Conservation (phyloP, 35 echinoderm and acorn worm species). For the Apostichopus parvimensis region DNA sequence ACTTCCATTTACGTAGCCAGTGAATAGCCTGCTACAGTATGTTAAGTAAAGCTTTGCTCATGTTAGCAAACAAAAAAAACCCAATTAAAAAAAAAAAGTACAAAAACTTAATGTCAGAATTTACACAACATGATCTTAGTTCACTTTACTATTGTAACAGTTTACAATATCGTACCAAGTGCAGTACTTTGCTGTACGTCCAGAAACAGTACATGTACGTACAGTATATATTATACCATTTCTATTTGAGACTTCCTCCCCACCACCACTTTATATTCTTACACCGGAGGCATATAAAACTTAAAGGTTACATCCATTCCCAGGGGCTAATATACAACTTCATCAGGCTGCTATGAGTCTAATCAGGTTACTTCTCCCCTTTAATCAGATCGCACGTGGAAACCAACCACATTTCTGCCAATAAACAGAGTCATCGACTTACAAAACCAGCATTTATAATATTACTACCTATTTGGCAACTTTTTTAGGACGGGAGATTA, state of each 20-base stretch:
- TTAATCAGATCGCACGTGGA: slow-evolving; percentile 35
- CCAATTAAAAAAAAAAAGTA: too few relatives aligned
- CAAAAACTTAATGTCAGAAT: too few relatives aligned
- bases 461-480: neutral
- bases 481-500: neutral
- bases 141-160: too few relatives aligned
- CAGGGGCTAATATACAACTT: slow-evolving; percentile 38
- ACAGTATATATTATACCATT: too few relatives aligned
- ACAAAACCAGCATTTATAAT: neutral
- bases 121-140: too few relatives aligned
- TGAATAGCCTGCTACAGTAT: too few relatives aligned
- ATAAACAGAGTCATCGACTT: slow-evolving; percentile 30
- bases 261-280: neutral
- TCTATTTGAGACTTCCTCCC: neutral
- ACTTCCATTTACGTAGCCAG: too few relatives aligned
- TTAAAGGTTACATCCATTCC: slow-evolving; percentile 43
- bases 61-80: too few relatives aligned
- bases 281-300: neutral
- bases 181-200: too few relatives aligned
- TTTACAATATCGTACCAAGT: too few relatives aligned
- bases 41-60: too few relatives aligned
- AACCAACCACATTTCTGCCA: slow-evolving; percentile 34
- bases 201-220: too few relatives aligned
- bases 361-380: slow-evolving; percentile 22
- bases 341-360: slow-evolving; percentile 17